Percentiles rank a stretch among this genome's conserved stretches.
phyloP scores from a whole-genome alignment of 2,797 vertebrate species.

The Oryzias sinensis region DNA sequence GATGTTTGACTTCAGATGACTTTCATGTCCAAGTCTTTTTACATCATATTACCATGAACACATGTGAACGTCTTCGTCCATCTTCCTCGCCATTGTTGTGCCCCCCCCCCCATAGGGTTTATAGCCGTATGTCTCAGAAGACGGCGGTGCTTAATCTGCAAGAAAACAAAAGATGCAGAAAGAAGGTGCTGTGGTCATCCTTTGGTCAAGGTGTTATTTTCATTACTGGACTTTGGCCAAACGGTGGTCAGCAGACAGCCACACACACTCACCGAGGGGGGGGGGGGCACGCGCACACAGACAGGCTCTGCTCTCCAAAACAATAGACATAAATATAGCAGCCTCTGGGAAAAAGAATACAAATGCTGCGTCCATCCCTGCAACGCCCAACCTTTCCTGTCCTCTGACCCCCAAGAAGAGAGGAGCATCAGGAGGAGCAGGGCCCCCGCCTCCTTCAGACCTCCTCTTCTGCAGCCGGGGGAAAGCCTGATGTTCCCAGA shows the following conservation, averaged over 20 bases:
- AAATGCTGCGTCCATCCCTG: conserved; percentile 76
- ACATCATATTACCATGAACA: no score
- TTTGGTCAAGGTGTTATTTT: conserved; percentile 85
- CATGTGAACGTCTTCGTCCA: background rate
- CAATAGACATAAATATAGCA: conserved; percentile 72
- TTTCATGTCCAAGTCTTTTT: no score
- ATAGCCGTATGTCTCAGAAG: conserved; percentile 61
- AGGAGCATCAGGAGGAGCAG: conserved; percentile 20
- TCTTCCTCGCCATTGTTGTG: conserved; percentile 52
- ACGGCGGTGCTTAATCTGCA: conserved; percentile 44
- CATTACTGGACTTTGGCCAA: conserved; percentile 79
- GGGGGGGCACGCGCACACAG: conserved; percentile 29
- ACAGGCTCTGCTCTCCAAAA: conserved; percentile 35
- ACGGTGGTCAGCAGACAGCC: conserved; percentile 24
- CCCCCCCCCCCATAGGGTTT: conserved; percentile 48
- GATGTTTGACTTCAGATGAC: no score
- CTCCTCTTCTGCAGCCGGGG: no score
- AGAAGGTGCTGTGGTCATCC: conserved; percentile 73
- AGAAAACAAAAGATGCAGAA: conserved; percentile 42
- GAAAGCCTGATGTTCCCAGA: no score
- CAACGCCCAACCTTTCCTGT: conserved; percentile 80
- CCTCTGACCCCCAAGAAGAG: conserved; percentile 43
- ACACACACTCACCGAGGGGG: conserved; percentile 15
- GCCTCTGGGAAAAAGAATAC: conserved; percentile 70
- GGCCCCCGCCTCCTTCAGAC: background rate